Percentiles rank a stretch among this genome's conserved stretches.
Evolutionary conservation across 2,888 invertebrate species (phyloP).

Genomic region (Epinotia brunnichana): DNA sequence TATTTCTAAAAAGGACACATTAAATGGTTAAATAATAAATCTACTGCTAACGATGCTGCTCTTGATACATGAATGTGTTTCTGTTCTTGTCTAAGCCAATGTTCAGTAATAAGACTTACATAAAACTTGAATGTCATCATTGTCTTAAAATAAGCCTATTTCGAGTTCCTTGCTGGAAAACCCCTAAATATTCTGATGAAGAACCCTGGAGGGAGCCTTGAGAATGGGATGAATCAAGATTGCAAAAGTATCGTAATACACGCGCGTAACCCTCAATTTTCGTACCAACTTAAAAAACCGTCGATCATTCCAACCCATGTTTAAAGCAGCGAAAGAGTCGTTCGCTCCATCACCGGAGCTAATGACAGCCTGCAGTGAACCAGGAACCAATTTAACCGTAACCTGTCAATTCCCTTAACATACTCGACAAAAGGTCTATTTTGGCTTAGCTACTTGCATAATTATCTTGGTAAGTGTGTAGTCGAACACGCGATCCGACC

Average conservation of each 20-base stretch:
- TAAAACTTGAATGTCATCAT: too few species aligned
- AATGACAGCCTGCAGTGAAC: conserved; percentile 26
- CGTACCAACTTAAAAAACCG: conserved; percentile 22
- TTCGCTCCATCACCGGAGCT: conserved; percentile 32
- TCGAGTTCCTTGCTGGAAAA: too few species aligned
- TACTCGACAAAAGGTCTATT: not conserved
- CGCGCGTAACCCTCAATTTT: conserved; percentile 25
- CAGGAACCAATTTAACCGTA: not conserved
- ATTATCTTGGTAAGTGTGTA: conserved; percentile 7
- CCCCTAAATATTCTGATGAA: too few species aligned
- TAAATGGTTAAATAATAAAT: too few species aligned
- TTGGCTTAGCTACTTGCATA: not conserved
- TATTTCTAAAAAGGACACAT: too few species aligned
- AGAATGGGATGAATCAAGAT: too few species aligned
- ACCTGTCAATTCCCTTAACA: not conserved
- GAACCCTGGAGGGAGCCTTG: too few species aligned
- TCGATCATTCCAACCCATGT: conserved; percentile 31
- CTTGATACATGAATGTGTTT: too few species aligned
- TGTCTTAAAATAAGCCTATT: too few species aligned
- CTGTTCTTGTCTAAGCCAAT: too few species aligned
- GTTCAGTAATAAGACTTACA: too few species aligned
- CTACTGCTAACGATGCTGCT: too few species aligned
- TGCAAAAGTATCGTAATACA: not conserved
- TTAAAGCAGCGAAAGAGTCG: conserved; percentile 29
- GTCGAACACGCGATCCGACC: conserved; percentile 37